phyloP scores from a whole-genome alignment of 1,140 invertebrate species.

The Triops cancriformis region DNA sequence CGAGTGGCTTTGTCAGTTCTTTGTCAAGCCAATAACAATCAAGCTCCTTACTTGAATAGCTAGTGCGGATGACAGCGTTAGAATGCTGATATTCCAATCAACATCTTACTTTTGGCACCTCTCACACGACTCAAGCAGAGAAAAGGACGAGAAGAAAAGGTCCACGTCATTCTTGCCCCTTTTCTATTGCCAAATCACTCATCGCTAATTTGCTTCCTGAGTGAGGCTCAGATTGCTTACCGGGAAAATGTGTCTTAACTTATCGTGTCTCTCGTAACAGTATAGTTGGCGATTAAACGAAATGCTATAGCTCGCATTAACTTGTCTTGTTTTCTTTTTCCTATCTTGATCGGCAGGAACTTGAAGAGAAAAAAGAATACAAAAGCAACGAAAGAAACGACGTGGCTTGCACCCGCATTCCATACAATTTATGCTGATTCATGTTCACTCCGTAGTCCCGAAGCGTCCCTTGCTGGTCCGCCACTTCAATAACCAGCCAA shows the following conservation, averaged over 20 bases:
- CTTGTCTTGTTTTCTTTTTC: background rate
- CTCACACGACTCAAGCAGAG: background rate
- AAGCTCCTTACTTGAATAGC: conserved; percentile 2
- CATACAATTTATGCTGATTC: background rate
- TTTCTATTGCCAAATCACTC: background rate
- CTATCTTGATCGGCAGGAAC: background rate
- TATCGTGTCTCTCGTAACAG: background rate
- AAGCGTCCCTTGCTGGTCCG: background rate
- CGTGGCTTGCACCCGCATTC: conserved; percentile 1
- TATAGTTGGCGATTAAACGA: conserved; percentile 2
- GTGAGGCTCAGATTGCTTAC: background rate
- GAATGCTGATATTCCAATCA: conserved; percentile 7
- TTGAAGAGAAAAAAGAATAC: background rate
- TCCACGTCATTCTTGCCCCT: background rate
- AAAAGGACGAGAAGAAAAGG: background rate
- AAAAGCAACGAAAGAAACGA: background rate
- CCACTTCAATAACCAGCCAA: conserved; percentile 13
- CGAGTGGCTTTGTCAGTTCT: background rate
- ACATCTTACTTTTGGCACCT: background rate
- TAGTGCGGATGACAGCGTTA: conserved; percentile 3
- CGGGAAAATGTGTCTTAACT: background rate
- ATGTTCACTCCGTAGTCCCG: background rate
- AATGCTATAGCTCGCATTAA: conserved; percentile 7
- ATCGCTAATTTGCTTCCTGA: background rate
- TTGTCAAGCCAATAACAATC: conserved; percentile 14